phyloP scores from a whole-genome alignment of 1,140 invertebrate genomes.

The Ladona fulva region DNA sequence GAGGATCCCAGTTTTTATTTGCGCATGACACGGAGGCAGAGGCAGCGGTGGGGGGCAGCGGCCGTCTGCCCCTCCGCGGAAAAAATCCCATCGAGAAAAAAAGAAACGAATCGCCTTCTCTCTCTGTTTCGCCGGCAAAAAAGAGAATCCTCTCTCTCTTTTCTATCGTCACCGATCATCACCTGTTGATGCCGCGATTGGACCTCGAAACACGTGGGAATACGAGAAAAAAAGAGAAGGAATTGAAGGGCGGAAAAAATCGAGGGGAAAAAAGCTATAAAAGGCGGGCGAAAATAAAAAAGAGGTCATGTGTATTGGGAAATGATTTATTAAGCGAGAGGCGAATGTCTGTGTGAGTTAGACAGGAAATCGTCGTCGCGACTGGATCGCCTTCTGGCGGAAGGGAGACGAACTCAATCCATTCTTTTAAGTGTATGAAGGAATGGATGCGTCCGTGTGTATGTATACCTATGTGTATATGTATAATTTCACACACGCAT shows the following conservation, averaged over 20 bases:
- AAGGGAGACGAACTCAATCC: no score
- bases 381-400: background rate
- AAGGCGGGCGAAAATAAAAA: background rate
- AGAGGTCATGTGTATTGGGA: background rate
- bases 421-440: no score
- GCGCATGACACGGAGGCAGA: background rate
- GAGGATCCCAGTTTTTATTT: background rate
- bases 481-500: no score
- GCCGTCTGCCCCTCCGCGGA: no score
- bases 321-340: constrained; percentile 2
- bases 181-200: background rate
- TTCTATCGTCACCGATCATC: background rate
- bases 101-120: background rate
- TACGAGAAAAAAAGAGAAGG: background rate
- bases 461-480: no score
- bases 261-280: background rate
- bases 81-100: no score
- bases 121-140: background rate
- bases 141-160: background rate
- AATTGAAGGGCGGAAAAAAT: background rate
- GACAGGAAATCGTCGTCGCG: background rate
- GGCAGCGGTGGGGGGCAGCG: background rate
- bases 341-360: background rate
- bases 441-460: no score
- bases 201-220: background rate